phyloP scores from a whole-genome alignment of 2,888 invertebrate genomes.

The Drosophila flavopinicola region DNA sequence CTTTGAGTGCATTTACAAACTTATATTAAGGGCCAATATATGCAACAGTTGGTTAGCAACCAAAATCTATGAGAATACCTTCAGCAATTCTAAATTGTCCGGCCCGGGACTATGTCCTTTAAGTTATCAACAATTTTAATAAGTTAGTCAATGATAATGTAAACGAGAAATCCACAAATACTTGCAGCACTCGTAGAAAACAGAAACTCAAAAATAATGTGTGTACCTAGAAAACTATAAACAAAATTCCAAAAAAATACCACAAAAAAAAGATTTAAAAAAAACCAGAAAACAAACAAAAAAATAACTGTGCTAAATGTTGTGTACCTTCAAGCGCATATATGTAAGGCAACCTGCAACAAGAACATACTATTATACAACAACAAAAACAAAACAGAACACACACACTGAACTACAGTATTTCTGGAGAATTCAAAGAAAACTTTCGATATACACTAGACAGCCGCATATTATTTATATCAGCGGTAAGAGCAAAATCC shows the following conservation, averaged over 20 bases:
- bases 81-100: conserved; percentile 3
- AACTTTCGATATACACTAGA: background rate
- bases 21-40: background rate
- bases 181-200: conserved; percentile 58
- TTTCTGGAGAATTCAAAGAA: background rate
- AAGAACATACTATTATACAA: conserved; percentile 9
- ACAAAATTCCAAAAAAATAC: conserved; percentile 9
- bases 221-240: conserved; percentile 55
- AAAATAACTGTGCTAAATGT: conserved; percentile 24
- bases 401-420: conserved; percentile 11
- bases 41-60: background rate
- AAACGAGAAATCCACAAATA: background rate
- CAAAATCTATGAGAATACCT: conserved; percentile 1
- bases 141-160: conserved; percentile 26
- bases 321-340: conserved; percentile 8
- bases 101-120: conserved; percentile 6
- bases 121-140: conserved; percentile 41
- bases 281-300: conserved; percentile 5
- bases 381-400: background rate
- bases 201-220: conserved; percentile 43
- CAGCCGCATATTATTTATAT: background rate
- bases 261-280: conserved; percentile 1
- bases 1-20: conserved; percentile 30
- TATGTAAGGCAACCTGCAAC: background rate
- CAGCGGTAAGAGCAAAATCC: background rate